Percentiles rank a stretch among this genome's conserved stretches.
Evolutionary conservation across 2,113 vertebrate genomes (phyloP).

Genomic region (Trematomus loennbergii): DNA sequence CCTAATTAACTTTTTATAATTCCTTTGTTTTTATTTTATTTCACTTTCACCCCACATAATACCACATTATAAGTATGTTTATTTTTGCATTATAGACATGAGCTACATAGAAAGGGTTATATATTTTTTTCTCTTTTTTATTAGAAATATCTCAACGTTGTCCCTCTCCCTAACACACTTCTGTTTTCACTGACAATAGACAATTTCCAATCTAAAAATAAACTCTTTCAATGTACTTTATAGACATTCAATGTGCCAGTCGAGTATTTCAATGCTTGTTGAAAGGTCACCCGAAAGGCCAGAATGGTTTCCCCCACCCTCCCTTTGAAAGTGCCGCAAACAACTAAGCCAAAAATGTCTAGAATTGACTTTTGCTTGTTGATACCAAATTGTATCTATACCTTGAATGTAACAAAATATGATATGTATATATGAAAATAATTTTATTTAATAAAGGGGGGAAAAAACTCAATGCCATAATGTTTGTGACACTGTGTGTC

Average conservation of each 20-base stretch:
- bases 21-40: too few species aligned
- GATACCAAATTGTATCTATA: constrained; percentile 99
- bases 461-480: constrained; percentile 86
- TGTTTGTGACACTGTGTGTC: constrained; percentile 98
- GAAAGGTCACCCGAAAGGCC: constrained; percentile 24
- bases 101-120: too few species aligned
- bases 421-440: constrained; percentile 93
- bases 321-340: constrained; percentile 88
- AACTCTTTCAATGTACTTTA: constrained; percentile 5
- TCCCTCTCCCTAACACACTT: neutral
- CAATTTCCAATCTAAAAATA: constrained; percentile 24
- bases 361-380: constrained; percentile 99
- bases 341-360: constrained; percentile 94
- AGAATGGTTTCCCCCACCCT: constrained; percentile 35
- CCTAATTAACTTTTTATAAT: too few species aligned
- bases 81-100: too few species aligned
- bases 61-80: too few species aligned
- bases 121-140: neutral
- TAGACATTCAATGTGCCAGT: constrained; percentile 12
- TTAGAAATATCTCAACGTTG: too few species aligned
- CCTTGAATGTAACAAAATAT: constrained; percentile 96
- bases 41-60: too few species aligned
- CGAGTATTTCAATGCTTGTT: constrained; percentile 17
- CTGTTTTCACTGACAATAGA: constrained; percentile 36
- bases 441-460: constrained; percentile 87